Conservation (phyloP, 2,797 vertebrate genomes). For the Botia kubotai region DNA sequence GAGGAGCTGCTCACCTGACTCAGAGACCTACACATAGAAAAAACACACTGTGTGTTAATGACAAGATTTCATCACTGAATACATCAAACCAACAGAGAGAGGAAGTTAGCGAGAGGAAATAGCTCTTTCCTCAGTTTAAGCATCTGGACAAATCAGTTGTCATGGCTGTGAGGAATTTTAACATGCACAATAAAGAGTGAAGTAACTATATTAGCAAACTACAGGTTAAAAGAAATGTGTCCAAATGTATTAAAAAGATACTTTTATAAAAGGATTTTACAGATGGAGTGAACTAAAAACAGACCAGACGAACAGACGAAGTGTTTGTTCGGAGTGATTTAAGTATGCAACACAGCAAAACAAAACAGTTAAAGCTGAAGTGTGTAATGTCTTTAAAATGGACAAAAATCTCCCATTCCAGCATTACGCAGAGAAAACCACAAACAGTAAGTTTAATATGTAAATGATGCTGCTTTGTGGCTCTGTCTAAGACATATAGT, state of each 20-base stretch:
- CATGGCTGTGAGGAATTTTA: neutral
- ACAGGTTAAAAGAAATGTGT: constrained; percentile 21
- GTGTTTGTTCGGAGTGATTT: constrained; percentile 3
- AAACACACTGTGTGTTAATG: neutral
- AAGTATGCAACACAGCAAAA: constrained; percentile 9
- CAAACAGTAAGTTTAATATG: neutral
- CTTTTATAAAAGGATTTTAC: constrained; percentile 4
- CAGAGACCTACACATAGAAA: constrained; percentile 82
- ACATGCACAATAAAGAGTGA: constrained; percentile 23
- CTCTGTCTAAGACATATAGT: too few relatives aligned
- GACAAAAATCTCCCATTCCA: too few relatives aligned
- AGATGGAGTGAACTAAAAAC: neutral
- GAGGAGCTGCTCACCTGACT: constrained; percentile 97
- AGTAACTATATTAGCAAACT: constrained; percentile 21
- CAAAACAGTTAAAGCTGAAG: neutral
- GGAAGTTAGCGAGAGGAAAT: neutral
- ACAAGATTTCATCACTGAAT: neutral
- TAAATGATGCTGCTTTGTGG: neutral
- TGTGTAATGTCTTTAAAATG: neutral
- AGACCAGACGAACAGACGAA: neutral
- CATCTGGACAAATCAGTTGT: neutral
- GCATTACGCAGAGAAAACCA: too few relatives aligned
- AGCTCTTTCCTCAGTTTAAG: neutral
- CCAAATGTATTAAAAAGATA: constrained; percentile 25
- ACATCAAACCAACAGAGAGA: neutral